phyloP scores from a whole-genome alignment of 2,888 invertebrate species.

The Trissolcus japonicus region DNA sequence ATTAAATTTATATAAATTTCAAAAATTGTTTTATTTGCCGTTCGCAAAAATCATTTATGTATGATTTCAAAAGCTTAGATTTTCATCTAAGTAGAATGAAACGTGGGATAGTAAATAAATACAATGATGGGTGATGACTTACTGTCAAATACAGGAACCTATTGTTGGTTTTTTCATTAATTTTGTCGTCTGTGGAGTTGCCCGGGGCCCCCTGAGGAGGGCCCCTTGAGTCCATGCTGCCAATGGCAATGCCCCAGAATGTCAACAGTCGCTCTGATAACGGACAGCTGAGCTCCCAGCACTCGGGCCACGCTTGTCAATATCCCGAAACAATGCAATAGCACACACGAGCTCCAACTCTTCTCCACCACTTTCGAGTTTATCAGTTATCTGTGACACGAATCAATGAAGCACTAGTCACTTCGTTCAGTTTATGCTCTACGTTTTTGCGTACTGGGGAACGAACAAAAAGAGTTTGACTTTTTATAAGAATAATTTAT shows the following conservation, averaged over 20 bases:
- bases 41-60: too few species aligned
- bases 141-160: conserved; percentile 71
- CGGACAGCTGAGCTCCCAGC: background rate
- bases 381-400: background rate
- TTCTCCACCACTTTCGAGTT: background rate
- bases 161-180: conserved; percentile 70
- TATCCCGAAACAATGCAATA: conserved; percentile 19
- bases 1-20: too few species aligned
- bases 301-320: conserved; percentile 23
- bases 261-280: conserved; percentile 41
- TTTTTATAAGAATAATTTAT: background rate
- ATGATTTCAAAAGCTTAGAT: too few species aligned
- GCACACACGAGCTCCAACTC: conserved; percentile 2
- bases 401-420: background rate
- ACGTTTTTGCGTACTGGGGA: background rate
- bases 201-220: conserved; percentile 76
- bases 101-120: too few species aligned
- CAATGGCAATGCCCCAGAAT: conserved; percentile 40
- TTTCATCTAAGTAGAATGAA: too few species aligned
- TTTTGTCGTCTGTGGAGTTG: conserved; percentile 68
- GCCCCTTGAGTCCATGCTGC: conserved; percentile 74
- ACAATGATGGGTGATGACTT: conserved; percentile 46
- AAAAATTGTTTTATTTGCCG: too few species aligned
- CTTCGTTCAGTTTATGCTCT: background rate
- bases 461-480: background rate